Percentiles rank a stretch among this genome's conserved stretches.
Evolutionary conservation across 2,888 invertebrate species (phyloP).

Genomic region (Chaetoderma sp.): DNA sequence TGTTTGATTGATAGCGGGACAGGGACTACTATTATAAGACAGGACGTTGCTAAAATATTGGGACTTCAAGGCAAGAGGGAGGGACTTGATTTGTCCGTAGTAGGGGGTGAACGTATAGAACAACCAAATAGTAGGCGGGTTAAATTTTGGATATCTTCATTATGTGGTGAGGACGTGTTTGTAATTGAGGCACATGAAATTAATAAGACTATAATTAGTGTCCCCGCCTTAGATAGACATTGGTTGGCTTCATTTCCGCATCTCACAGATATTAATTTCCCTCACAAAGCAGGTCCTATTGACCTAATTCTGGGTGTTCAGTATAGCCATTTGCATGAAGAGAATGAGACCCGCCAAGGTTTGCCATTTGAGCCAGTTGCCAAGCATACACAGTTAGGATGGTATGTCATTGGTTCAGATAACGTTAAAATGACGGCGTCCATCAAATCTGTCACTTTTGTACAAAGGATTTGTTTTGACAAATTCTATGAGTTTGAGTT

Average conservation of each 20-base stretch:
- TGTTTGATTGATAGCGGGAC: constrained; percentile 12
- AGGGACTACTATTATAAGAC: constrained; percentile 12
- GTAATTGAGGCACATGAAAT: constrained; percentile 12
- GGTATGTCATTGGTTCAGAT: constrained; percentile 12
- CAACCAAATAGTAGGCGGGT: not conserved
- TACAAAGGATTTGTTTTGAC: constrained; percentile 4
- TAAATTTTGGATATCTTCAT: constrained; percentile 2
- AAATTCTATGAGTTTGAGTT: constrained; percentile 15
- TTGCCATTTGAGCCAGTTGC: constrained; percentile 9
- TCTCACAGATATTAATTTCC: too few relatives aligned
- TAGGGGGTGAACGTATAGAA: not conserved
- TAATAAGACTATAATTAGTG: constrained; percentile 11
- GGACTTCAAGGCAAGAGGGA: constrained; percentile 10
- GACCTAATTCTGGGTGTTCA: constrained; percentile 12
- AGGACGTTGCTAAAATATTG: constrained; percentile 8
- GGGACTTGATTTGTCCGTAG: constrained; percentile 3
- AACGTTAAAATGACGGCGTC: not conserved
- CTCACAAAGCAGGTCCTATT: constrained; percentile 5
- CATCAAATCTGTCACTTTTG: constrained; percentile 1
- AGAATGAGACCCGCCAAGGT: not conserved
- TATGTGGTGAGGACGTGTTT: constrained; percentile 5
- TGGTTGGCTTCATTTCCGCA: too few relatives aligned
- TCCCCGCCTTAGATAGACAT: constrained; percentile 1
- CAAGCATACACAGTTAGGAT: constrained; percentile 10
- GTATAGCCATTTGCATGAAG: constrained; percentile 13